A percentile compares a stretch with the other conserved stretches of the same genome.
phyloP scores from a whole-genome alignment of 2,797 vertebrate species.

The Syngnathus acus region DNA sequence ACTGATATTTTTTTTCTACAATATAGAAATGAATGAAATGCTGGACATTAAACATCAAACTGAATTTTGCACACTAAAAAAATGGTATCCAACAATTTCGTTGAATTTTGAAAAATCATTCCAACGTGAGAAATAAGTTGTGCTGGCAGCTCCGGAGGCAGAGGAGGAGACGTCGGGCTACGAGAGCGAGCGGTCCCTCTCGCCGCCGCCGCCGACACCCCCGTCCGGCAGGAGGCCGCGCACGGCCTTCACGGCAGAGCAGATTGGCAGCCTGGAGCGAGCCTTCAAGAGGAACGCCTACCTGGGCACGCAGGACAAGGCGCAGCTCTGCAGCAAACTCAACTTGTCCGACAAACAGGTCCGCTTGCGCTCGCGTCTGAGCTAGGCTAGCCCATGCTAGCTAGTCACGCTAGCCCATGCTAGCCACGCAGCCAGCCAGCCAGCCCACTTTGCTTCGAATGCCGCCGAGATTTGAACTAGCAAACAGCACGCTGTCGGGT shows the following conservation, averaged over 20 bases:
- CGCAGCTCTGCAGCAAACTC: conserved; percentile 70
- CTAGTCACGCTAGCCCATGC: too few relatives aligned
- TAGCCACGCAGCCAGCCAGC: too few relatives aligned
- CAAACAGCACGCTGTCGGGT: not conserved
- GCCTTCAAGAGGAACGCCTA: conserved; percentile 73
- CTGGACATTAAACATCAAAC: too few relatives aligned
- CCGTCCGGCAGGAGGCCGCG: conserved; percentile 62
- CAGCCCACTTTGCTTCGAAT: too few relatives aligned
- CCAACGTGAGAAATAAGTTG: too few relatives aligned
- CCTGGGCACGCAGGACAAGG: conserved; percentile 72
- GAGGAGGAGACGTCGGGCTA: conserved; percentile 74
- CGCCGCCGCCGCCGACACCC: conserved; percentile 41
- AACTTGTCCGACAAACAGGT: conserved; percentile 77
- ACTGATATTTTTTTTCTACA: too few relatives aligned
- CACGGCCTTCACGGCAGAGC: conserved; percentile 72
- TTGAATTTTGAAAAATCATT: too few relatives aligned
- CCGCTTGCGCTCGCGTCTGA: not conserved
- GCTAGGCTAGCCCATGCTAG: too few relatives aligned
- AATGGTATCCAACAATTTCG: too few relatives aligned
- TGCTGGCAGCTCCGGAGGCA: conserved; percentile 30
- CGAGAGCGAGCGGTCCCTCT: conserved; percentile 64
- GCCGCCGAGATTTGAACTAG: too few relatives aligned
- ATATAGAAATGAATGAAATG: too few relatives aligned
- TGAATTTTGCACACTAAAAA: too few relatives aligned
- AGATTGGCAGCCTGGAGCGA: conserved; percentile 69